Base-by-base conservation (phyloP, 2,888 invertebrate genomes). In the Himalopsyche anomala region DNA sequence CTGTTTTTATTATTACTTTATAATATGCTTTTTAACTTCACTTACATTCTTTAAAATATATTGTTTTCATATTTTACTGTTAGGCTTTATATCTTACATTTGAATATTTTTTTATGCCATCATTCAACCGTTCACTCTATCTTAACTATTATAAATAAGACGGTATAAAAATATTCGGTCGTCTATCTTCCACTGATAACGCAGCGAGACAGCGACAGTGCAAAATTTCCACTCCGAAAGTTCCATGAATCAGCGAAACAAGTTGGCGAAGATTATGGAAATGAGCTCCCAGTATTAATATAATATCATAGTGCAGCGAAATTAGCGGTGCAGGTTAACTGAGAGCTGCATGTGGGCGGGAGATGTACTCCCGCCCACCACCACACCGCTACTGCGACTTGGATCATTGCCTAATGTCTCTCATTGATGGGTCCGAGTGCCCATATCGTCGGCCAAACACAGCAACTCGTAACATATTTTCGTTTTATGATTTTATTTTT, bases 281-380 rank as follows among this genome's bases (percentile, higher is more conserved):
- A 74, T 36, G 74, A 74, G 74, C 74, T 36, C 38, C 36, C 74
- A 38, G 9, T 74, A 36, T 74, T 38, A 74, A 74, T 74, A 36
- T 12, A 69, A 38, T 28, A 28, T 28, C 28, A 28, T 74, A 38
- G 74, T 74, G 74, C 74, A 74, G 74, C 74, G 38, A 74, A 51
- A 74, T 74, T 74, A 74, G 36, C 74, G 74, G 74, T 74, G 74
- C 74, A 74, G 74, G 74, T 74, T 74, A 74, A 36, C 74, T 74
- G 38, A 19, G 36, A 74, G 74, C 74, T 74, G 74, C 74, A 38
- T 38, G 74, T 74, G 12, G 74, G 74, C 74, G 74, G 74, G 74
- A 28, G 74, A 15, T 36, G 74, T 36, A 12, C 74, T 74, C 74
- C 74, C 74, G 74, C 38, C 74, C 74, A 74, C 74, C 74, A 15